Conservation (phyloP, 2,888 invertebrate species). For the Tupiocoris notatus region DNA sequence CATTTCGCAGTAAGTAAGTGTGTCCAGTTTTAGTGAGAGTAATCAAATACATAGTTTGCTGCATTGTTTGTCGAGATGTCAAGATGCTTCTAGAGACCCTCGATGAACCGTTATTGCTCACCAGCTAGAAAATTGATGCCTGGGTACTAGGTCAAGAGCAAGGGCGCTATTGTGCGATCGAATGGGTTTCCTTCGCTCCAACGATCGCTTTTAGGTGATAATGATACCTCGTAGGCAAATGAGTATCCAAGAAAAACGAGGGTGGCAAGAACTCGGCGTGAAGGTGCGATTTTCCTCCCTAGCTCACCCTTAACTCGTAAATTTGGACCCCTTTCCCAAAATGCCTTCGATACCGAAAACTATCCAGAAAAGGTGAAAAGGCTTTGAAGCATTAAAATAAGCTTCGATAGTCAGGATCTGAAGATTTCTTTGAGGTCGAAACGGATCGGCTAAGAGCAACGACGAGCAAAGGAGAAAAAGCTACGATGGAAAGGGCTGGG, state of each 20-base stretch:
- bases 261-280: background rate
- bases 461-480: background rate
- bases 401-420: conserved; percentile 13
- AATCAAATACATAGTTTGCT: no score
- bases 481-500: background rate
- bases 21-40: no score
- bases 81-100: no score
- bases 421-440: no score
- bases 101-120: no score
- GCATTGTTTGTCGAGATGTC: no score
- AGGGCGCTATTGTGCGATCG: background rate
- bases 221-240: background rate
- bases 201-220: conserved; percentile 1
- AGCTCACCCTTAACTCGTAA: background rate
- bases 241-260: conserved; percentile 2
- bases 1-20: no score
- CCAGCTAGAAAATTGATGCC: background rate
- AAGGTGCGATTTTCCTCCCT: conserved; percentile 14
- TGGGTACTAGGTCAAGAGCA: conserved; percentile 8
- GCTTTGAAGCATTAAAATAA: conserved; percentile 22
- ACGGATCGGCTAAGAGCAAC: no score
- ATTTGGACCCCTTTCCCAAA: no score
- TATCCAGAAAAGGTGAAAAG: conserved; percentile 8
- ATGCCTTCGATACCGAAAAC: conserved; percentile 26
- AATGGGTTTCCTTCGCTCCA: conserved; percentile 13